These are phyloP conservation scores for Crax fasciolata DNA, from an alignment of 2,797 vertebrate genomes.

Conservation along the genomic window DNA sequence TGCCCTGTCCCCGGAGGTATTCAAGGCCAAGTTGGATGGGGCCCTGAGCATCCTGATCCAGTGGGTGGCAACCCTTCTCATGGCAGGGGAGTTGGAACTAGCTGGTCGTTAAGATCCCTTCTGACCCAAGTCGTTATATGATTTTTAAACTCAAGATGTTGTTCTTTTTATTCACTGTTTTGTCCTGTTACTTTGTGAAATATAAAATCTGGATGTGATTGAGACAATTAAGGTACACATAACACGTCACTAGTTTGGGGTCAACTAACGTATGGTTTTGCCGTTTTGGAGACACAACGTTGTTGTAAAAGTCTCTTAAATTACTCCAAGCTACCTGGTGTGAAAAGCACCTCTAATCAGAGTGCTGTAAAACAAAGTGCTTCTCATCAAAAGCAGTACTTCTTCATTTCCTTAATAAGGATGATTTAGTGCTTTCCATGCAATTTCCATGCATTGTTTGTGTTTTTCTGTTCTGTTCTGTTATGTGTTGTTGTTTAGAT, in stretches of 20 bases:
- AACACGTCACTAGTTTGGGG: background rate
- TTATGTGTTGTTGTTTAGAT: background rate
- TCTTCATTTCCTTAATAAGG: slow-evolving; percentile 22
- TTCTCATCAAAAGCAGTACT: slow-evolving; percentile 25
- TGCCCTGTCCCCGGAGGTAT: too few relatives aligned
- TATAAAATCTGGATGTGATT: background rate
- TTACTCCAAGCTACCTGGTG: background rate
- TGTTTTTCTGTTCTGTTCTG: background rate
- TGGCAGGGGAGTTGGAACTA: background rate
- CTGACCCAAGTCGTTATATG: background rate
- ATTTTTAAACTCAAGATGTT: background rate
- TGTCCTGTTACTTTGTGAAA: background rate
- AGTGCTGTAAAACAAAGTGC: background rate
- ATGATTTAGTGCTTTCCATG: background rate
- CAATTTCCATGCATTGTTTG: background rate
- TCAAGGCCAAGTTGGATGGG: too few relatives aligned
- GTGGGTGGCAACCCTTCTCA: too few relatives aligned
- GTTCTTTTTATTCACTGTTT: background rate
- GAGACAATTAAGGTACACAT: background rate
- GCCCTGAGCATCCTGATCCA: too few relatives aligned
- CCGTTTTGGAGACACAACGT: background rate
- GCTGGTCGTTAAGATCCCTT: background rate
- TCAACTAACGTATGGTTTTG: background rate
- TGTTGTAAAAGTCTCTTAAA: background rate
- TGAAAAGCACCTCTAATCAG: background rate